Base-by-base conservation (phyloP, 2,113 vertebrate species). In the Tylochromis polylepis region DNA sequence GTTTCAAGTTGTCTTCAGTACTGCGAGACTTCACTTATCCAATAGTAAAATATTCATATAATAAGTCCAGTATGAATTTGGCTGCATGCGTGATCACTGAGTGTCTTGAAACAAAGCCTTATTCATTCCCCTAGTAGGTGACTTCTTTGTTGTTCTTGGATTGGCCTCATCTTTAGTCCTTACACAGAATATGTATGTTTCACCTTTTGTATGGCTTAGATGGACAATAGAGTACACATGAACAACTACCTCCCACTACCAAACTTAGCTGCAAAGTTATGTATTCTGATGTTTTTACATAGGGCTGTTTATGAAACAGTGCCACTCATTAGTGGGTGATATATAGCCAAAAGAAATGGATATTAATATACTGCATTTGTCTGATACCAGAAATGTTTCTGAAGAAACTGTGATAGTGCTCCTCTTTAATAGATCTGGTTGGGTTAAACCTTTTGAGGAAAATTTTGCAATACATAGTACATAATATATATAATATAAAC, bases 101-200 rank as follows among this genome's bases (percentile, higher is more conserved):
- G 88, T 85, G 87, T 49, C 90, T 93, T 91, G 88, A 88, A 89
- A 89, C 85, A 27, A 34, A 22, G 4, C 51, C 38, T 62, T 9
- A 3, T 29, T 51, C 24, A 29, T 14, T 78, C 18, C 38, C 11
- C 15, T 83, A 18, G 57, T 16, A 57, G 5, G 62, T 59, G 20
- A 18, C 36, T 8, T 46, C 22, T 24, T 22, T 46, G 20, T 53
- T 51, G 41, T 79, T 85, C 5, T 46, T 53, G 10, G 31, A 8
- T 27, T 27, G 46, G 11, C 18, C 22, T 80, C 34, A 3, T 80
- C 27, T 41, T 36, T 77, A 43, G 60, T 31, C 20, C 4, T 78
- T 56, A 14, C 6, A 56, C 12, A 27, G 24, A 53, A 4, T 56
- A 60, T 60, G n/a, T 83, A 27, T 85, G 55, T 81, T 12, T 58